These are phyloP conservation scores for Notamacropus eugenii DNA, from an alignment of 2,797 vertebrate species.

Conservation along the genomic window DNA sequence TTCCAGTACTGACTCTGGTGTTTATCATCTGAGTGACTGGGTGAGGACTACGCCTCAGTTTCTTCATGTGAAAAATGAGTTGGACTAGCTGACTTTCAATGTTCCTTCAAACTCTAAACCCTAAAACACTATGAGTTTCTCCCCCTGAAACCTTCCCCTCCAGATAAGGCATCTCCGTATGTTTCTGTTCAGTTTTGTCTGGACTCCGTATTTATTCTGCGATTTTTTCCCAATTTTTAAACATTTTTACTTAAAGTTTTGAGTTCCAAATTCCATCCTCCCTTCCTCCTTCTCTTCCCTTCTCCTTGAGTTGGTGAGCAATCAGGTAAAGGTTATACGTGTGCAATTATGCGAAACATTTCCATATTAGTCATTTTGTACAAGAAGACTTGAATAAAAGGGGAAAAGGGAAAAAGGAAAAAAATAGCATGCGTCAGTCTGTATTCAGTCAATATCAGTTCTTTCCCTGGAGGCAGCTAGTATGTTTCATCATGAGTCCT, in stretches of 20 bases:
- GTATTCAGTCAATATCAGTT: neutral
- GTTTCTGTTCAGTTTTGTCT: conserved; percentile 27
- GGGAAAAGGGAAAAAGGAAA: neutral
- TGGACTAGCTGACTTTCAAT: neutral
- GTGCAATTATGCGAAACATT: neutral
- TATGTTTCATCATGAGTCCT: neutral
- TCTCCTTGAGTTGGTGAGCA: neutral
- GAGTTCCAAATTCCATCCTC: neutral
- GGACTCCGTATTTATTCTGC: conserved; percentile 64
- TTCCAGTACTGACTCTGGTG: neutral
- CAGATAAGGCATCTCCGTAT: conserved; percentile 47
- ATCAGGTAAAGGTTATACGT: neutral
- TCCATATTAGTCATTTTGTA: neutral
- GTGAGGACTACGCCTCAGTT: neutral
- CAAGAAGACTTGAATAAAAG: neutral
- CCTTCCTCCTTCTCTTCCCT: neutral
- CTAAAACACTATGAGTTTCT: neutral
- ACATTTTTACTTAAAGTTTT: neutral
- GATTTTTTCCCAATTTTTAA: conserved; percentile 15
- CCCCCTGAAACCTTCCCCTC: neutral
- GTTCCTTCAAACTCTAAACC: neutral
- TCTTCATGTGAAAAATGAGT: neutral
- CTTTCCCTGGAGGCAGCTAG: neutral
- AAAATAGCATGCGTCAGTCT: neutral
- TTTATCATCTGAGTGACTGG: neutral